These are phyloP conservation scores for Mungos mungo DNA, from an alignment of 2,113 vertebrate genomes.

Conservation along the genomic window DNA sequence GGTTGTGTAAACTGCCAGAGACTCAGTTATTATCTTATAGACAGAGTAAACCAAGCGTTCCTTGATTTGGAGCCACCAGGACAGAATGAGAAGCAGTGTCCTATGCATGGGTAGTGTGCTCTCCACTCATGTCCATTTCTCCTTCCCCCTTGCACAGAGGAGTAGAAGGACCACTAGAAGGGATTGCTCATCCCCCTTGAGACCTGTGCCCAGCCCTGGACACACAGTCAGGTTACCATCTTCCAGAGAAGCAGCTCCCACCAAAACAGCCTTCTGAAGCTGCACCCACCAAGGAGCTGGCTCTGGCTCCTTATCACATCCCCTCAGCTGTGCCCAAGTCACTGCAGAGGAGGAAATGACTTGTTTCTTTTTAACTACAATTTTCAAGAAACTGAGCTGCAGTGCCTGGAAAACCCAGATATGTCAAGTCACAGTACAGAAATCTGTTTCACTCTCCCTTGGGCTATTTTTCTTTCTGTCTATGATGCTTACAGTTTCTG, in stretches of 20 bases:
- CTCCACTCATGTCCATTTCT: fast-evolving
- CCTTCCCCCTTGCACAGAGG: neutral
- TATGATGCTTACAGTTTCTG: neutral
- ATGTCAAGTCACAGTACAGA: neutral
- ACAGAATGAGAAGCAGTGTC: neutral
- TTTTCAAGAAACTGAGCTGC: neutral
- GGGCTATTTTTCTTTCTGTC: neutral
- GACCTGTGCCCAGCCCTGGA: neutral
- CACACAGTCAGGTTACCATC: no score
- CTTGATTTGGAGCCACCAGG: neutral
- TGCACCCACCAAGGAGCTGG: neutral
- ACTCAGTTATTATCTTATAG: neutral
- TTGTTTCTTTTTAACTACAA: neutral
- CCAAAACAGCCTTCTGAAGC: neutral
- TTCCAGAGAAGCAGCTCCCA: neutral
- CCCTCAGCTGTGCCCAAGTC: neutral
- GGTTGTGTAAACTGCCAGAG: neutral
- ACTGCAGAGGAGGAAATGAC: neutral
- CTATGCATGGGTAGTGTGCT: fast-evolving
- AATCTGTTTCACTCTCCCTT: neutral
- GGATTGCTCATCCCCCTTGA: neutral
- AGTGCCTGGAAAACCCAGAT: neutral
- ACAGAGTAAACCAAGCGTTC: neutral
- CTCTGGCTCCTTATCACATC: neutral
- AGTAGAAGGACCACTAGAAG: neutral